Conservation (phyloP, 2,888 invertebrate species). For the Andrena flavipes region DNA sequence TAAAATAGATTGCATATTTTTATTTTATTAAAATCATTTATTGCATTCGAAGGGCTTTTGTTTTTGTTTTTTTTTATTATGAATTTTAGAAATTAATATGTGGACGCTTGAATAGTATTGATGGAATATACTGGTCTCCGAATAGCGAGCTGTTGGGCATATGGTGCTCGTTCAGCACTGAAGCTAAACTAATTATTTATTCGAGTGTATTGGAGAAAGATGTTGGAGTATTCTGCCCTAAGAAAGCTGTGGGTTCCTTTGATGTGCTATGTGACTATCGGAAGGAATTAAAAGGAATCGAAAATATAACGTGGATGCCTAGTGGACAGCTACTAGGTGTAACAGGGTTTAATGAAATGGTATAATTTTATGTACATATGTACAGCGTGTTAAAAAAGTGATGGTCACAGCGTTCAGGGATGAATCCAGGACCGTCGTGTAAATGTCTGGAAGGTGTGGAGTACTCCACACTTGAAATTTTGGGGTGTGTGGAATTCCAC, state of each 20-base stretch:
- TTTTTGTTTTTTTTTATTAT: not conserved
- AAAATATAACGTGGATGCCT: constrained; percentile 79
- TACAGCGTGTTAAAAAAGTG: no score
- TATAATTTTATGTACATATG: constrained; percentile 53
- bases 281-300: constrained; percentile 77
- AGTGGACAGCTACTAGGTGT: constrained; percentile 81
- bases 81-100: constrained; percentile 81
- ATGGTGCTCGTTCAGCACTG: constrained; percentile 79
- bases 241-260: constrained; percentile 28
- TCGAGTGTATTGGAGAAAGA: constrained; percentile 77
- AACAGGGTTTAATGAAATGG: constrained; percentile 81
- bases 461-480: no score
- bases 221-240: constrained; percentile 77
- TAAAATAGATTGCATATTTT: constrained; percentile 7
- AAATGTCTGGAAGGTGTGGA: no score
- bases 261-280: constrained; percentile 32
- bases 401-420: no score
- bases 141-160: constrained; percentile 80
- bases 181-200: constrained; percentile 80
- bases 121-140: constrained; percentile 82
- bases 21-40: not conserved
- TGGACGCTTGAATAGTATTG: constrained; percentile 77
- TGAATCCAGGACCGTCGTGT: no score
- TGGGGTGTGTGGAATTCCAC: no score
- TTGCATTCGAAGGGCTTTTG: not conserved